These are phyloP conservation scores for Protaetia brevitarsis DNA, from an alignment of 1,140 invertebrate genomes.

Conservation along the genomic window DNA sequence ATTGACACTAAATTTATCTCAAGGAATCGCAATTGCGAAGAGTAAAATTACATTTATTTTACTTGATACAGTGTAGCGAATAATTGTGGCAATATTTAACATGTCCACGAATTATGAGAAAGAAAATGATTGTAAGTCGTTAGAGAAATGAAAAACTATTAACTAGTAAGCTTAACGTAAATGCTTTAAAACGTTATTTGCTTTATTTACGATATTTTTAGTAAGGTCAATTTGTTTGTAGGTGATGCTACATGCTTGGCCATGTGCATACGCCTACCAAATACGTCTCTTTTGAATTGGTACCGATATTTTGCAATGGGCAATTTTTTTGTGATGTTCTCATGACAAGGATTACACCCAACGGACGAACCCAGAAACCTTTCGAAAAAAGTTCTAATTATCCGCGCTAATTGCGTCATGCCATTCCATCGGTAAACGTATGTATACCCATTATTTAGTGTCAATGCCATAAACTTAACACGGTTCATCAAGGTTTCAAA, in stretches of 20 bases:
- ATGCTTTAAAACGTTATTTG: too few relatives aligned
- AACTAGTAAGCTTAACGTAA: too few relatives aligned
- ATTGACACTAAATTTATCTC: too few relatives aligned
- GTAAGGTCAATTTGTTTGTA: neutral
- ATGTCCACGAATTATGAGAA: too few relatives aligned
- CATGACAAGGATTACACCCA: neutral
- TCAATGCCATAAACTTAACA: conserved; percentile 14
- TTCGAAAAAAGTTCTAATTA: conserved; percentile 9
- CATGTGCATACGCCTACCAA: neutral
- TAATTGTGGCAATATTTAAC: too few relatives aligned
- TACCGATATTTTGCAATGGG: neutral
- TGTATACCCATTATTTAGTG: conserved; percentile 3
- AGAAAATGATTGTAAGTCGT: too few relatives aligned
- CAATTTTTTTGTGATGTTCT: neutral
- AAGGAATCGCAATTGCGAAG: too few relatives aligned
- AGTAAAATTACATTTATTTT: too few relatives aligned
- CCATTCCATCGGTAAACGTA: neutral
- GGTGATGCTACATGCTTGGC: neutral
- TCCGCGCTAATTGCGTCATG: neutral
- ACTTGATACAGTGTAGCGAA: too few relatives aligned
- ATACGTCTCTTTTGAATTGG: neutral
- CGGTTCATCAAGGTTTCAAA: conserved; percentile 1
- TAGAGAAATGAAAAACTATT: too few relatives aligned
- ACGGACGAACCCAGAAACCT: conserved; percentile 1
- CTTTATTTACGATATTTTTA: neutral